Conservation (phyloP, 2,888 invertebrate species). For the Malachius bipustulatus region DNA sequence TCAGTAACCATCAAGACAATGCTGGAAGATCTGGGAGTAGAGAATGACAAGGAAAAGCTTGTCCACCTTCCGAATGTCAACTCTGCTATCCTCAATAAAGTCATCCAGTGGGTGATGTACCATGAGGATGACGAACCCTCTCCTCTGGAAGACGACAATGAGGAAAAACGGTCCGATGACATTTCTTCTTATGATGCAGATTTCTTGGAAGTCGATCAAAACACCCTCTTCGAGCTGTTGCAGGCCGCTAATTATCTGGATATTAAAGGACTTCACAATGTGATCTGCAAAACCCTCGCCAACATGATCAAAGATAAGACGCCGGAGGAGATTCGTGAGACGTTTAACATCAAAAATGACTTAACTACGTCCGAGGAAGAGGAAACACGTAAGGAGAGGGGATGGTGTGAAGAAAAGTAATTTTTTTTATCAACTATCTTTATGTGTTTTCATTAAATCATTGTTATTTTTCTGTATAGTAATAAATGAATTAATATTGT, state of each 20-base stretch:
- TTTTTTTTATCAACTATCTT: too few relatives aligned
- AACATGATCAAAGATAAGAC: constrained; percentile 96
- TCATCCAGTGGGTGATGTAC: constrained; percentile 84
- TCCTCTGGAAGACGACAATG: constrained; percentile 94
- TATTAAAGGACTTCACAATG: constrained; percentile 85
- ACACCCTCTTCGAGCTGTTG: constrained; percentile 89
- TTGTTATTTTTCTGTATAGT: too few relatives aligned
- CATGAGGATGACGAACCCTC: constrained; percentile 93
- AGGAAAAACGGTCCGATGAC: constrained; percentile 97
- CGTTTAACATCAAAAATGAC: constrained; percentile 91
- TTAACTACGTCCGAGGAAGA: constrained; percentile 90
- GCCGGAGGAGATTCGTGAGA: constrained; percentile 87
- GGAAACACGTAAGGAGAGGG: constrained; percentile 79
- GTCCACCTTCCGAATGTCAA: constrained; percentile 96
- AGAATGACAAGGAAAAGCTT: constrained; percentile 86
- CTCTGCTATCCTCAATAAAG: constrained; percentile 91
- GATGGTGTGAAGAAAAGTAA: constrained; percentile 86
- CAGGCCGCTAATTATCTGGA: constrained; percentile 92
- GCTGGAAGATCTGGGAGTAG: constrained; percentile 88
- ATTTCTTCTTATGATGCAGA: constrained; percentile 99
- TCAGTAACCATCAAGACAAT: constrained; percentile 98
- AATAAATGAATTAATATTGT: too few relatives aligned
- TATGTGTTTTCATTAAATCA: too few relatives aligned
- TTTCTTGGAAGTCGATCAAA: constrained; percentile 96
- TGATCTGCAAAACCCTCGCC: constrained; percentile 92